These are phyloP conservation scores for Colius striatus DNA, from an alignment of 2,113 vertebrate genomes.

Conservation along the genomic window DNA sequence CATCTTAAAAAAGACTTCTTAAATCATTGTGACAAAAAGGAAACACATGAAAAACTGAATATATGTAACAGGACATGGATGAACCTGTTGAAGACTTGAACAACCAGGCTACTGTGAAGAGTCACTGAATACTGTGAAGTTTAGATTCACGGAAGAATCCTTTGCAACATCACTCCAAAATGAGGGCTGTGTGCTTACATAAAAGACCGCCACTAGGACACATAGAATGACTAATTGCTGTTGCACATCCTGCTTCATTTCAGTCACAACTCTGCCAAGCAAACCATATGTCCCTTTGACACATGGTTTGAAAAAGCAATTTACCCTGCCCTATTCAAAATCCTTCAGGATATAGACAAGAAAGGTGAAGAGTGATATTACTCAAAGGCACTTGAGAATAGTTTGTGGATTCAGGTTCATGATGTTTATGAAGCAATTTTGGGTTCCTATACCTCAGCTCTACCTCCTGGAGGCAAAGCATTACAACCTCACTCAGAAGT, in stretches of 20 bases:
- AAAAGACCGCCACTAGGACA: neutral
- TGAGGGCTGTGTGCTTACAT: accelerated
- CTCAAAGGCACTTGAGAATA: neutral
- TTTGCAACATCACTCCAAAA: neutral
- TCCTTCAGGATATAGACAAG: neutral
- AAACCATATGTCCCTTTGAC: accelerated
- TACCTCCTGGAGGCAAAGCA: neutral
- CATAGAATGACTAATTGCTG: neutral
- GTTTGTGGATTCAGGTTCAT: neutral
- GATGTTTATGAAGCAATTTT: neutral
- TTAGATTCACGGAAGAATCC: neutral
- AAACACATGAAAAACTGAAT: neutral
- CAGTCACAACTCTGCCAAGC: neutral
- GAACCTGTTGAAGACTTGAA: neutral
- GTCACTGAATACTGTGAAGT: neutral
- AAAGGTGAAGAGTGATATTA: neutral
- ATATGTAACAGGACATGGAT: neutral
- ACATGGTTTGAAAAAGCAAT: neutral
- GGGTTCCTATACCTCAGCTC: neutral
- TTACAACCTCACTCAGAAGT: neutral
- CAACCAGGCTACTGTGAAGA: neutral
- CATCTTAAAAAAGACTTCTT: neutral
- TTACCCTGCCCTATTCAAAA: neutral
- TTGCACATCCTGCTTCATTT: neutral
- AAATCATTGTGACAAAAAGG: neutral